Evolutionary conservation across 1,140 invertebrate species (phyloP), one percentile per base, ranked within the genome.

Genomic region (Diabrotica undecimpunctata): DNA sequence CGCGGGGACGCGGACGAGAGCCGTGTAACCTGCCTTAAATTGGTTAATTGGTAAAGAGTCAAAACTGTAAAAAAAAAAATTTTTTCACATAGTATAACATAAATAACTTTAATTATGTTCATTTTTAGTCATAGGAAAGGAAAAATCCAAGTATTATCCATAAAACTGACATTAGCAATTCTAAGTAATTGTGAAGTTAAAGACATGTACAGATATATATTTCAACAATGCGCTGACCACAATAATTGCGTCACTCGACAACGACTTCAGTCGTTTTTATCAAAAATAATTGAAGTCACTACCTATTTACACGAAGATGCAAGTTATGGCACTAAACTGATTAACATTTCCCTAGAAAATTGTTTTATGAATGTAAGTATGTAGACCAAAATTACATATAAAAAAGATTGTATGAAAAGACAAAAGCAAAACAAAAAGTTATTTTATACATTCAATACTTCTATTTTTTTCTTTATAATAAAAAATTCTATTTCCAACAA

Each of bases 161-260:
- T 85, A 3, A 89, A 89, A 78, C 80, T 86, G 0, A 74, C 84
- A 6, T 77, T 90, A n/a, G 83, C 83, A 37, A 75, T 87, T 36
- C 71, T 90, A 61, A 85, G 85, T 72, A 81, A 81, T 61, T 84
- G 83, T 50, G 77, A 81, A n/a, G 76, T 85, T n/a, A 71, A 77
- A 41, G 86, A 88, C 50, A 86, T 89, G 75, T 88, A 88, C 79
- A 77, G 79, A 64, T 88, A 84, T 50, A 77, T 90, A 41, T 88
- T 87, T 68, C 80, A 82, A 62, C 83, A 85, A 67, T 80, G 86
- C 67, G 82, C 86, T 14, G 87, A 89, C 73, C 85, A 88, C 67
- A 88, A 88, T 72, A 85, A 85, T 46, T 87, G 85, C 70, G 81
- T 88, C 39, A 83, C 83, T 9, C 81, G 83, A 11, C 79, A 83